Evolutionary conservation across 2,888 invertebrate genomes (phyloP).

Genomic region (Mythimna vitellina): DNA sequence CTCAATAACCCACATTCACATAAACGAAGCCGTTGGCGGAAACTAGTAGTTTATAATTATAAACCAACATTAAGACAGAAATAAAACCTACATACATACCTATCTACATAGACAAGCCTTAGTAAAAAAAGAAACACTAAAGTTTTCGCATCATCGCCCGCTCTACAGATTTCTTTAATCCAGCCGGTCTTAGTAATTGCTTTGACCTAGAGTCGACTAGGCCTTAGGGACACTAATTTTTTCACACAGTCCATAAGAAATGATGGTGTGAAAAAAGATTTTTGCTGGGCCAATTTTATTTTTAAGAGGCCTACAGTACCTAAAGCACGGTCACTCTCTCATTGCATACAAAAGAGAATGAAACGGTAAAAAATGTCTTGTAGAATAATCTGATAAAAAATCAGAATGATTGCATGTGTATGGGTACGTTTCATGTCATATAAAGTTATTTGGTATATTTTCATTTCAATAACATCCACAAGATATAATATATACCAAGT

Average conservation of each 20-base stretch:
- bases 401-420: too few relatives aligned
- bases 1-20: too few relatives aligned
- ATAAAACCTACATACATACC: background rate
- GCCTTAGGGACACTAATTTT: conserved; percentile 44
- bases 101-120: background rate
- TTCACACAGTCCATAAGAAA: conserved; percentile 35
- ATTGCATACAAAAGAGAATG: too few relatives aligned
- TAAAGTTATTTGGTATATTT: too few relatives aligned
- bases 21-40: too few relatives aligned
- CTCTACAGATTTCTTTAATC: conserved; percentile 46
- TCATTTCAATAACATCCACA: too few relatives aligned
- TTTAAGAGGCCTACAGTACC: too few relatives aligned
- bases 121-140: conserved; percentile 26
- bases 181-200: conserved; percentile 48
- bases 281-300: conserved; percentile 7
- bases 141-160: conserved; percentile 24
- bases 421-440: too few relatives aligned
- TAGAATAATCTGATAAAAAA: too few relatives aligned
- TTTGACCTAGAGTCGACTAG: conserved; percentile 29
- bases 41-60: background rate
- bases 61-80: background rate
- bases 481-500: too few relatives aligned
- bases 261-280: conserved; percentile 29
- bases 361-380: too few relatives aligned
- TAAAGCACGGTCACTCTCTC: too few relatives aligned